Percentiles rank a stretch among this genome's conserved stretches.
Evolutionary conservation across 2,797 vertebrate species (phyloP).

Genomic region (Cossypha dichroa): DNA sequence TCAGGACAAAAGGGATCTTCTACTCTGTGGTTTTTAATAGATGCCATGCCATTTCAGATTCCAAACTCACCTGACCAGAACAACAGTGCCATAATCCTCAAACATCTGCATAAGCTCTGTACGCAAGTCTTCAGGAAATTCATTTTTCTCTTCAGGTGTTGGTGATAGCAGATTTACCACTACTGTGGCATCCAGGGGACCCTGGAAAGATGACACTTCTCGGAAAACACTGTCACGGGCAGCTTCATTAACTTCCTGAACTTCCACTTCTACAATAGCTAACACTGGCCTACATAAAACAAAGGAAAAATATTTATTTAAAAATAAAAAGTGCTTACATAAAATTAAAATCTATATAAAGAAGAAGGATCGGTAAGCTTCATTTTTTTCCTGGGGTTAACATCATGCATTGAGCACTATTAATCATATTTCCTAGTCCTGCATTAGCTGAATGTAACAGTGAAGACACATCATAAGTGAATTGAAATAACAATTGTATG

Average conservation of each 20-base stretch:
- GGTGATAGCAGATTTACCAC: conserved; percentile 74
- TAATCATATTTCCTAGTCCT: not conserved
- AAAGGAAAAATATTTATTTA: not conserved
- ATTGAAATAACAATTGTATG: not conserved
- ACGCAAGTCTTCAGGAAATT: conserved; percentile 81
- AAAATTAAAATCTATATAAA: not conserved
- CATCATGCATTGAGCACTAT: not conserved
- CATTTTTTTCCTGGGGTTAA: not conserved
- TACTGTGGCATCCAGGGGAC: conserved; percentile 80
- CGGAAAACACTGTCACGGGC: conserved; percentile 79
- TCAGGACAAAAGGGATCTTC: not conserved
- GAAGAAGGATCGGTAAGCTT: not conserved
- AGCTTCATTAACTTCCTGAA: conserved; percentile 77
- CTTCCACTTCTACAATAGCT: conserved; percentile 81
- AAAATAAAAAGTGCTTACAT: not conserved
- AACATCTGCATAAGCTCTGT: conserved; percentile 79
- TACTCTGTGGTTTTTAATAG: not conserved
- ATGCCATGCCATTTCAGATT: not conserved
- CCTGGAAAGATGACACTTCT: conserved; percentile 82
- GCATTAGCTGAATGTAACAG: not conserved
- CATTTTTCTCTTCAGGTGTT: conserved; percentile 69
- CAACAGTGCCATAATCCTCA: conserved; percentile 75
- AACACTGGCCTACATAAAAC: conserved; percentile 75
- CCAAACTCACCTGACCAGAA: conserved; percentile 76
- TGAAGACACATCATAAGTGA: not conserved